Evolutionary conservation across 2,888 invertebrate species (phyloP), one percentile per base, ranked within the genome.

Genomic region (Agonopterix subpropinquella): DNA sequence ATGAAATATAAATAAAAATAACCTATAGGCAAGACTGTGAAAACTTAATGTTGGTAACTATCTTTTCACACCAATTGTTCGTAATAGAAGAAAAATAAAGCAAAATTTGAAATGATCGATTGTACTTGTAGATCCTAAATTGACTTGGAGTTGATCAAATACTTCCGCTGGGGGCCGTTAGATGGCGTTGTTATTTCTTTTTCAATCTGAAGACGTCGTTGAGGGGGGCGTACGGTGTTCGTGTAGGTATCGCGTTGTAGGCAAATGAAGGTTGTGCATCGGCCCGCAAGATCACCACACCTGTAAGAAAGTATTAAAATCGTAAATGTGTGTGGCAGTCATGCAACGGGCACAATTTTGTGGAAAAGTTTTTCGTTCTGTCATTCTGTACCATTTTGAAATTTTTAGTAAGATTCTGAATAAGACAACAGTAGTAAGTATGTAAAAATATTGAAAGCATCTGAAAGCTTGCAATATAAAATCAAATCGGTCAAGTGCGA

Each of bases 241-340:
- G 65, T 47, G 87, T 80, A 0, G 89, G 78, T 53, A 87, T 86
- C 39, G 83, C 73, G 62, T 89, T 87, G 73, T 75, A 89, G 1
- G 78, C 75, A 57, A 72, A 87, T 1, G 84, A 65, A 0, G 91
- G 89, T 71, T 95, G 94, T 15, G 94, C 92, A 74, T 95, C 94
- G 9, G 95, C 95, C 65, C 95, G 90, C 47, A 96, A 88, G 68
- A 96, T 95, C 47, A 96, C 96, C 57, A 96, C 95, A 73, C 92
- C 92, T 92, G 78, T 55, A 39, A 39, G 9, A 10, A 39, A 39
- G 10, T 5, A 28, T 28, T 4, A 7, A 28, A 28, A 28, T 5
- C 1, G 5, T 28, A 28, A 13, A 13, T 28, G 28, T 28, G 28
- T 7, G 7, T 5, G 7, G 4, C 28, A 28, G 28, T 28, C 28